Evolutionary conservation across 2,797 vertebrate species (phyloP).

Genomic region (Lepidocolaptes lacrymiger): DNA sequence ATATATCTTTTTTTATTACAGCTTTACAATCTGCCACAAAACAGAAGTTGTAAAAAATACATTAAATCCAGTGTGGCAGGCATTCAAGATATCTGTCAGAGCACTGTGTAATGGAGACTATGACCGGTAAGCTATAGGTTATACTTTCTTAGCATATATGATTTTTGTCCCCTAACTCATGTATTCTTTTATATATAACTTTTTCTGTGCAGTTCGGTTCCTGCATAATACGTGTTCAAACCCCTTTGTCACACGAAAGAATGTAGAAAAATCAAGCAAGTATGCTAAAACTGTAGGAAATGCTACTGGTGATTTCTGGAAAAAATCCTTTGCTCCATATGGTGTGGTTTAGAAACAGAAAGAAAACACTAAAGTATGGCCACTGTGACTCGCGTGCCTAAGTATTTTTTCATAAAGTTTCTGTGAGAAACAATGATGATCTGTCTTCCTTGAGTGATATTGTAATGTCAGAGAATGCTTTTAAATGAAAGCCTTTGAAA

Average conservation of each 20-base stretch:
- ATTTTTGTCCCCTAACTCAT: neutral
- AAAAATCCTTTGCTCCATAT: neutral
- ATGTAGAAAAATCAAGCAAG: neutral
- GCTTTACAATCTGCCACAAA: slow-evolving; percentile 92
- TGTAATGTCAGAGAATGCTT: neutral
- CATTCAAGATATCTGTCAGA: slow-evolving; percentile 91
- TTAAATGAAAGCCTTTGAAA: neutral
- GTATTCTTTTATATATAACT: neutral
- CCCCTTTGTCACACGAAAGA: neutral
- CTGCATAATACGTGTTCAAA: neutral
- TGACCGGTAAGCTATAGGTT: slow-evolving; percentile 82
- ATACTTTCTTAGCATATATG: neutral
- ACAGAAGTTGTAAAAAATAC: slow-evolving; percentile 94
- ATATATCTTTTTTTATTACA: slow-evolving; percentile 46
- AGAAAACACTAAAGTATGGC: neutral
- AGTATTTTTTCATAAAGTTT: neutral
- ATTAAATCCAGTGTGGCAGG: slow-evolving; percentile 93
- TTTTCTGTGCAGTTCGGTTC: neutral
- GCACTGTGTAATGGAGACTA: slow-evolving; percentile 93
- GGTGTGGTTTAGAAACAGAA: neutral
- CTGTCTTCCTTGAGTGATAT: neutral
- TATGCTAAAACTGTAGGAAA: neutral
- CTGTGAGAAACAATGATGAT: neutral
- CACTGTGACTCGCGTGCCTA: neutral
- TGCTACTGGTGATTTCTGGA: neutral